Evolutionary conservation across 92 coral and sea anemone genomes (phyloP).

Genomic region (Blastomussa wellsi): DNA sequence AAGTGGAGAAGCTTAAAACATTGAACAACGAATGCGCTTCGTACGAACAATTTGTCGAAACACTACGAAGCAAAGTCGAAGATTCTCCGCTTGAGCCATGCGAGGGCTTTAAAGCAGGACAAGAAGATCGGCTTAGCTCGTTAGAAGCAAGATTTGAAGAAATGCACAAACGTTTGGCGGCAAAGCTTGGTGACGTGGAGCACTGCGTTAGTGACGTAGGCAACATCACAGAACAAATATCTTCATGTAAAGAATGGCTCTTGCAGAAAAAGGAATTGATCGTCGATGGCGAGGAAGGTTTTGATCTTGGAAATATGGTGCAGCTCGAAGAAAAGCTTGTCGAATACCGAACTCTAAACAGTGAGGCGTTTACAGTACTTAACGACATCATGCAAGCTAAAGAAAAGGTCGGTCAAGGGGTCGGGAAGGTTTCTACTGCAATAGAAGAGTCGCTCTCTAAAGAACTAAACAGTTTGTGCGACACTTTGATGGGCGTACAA

Average conservation of each 20-base stretch:
- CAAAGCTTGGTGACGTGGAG: conserved; percentile 59
- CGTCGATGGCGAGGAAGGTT: conserved; percentile 19
- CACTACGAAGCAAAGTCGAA: conserved; percentile 62
- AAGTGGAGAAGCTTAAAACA: conserved; percentile 48
- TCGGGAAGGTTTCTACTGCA: conserved; percentile 46
- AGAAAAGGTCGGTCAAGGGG: conserved; percentile 44
- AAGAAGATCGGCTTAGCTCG: conserved; percentile 20
- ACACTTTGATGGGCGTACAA: conserved; percentile 50
- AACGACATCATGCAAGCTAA: conserved; percentile 46
- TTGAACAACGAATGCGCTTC: conserved; percentile 65
- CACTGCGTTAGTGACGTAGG: conserved; percentile 48
- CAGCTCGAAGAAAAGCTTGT: conserved; percentile 52
- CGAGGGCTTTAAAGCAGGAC: conserved; percentile 4
- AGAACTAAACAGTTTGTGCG: conserved; percentile 60
- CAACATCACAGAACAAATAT: conserved; percentile 45
- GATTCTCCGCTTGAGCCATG: conserved; percentile 27
- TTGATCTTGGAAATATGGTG: conserved; percentile 19
- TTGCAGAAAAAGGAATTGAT: conserved; percentile 56
- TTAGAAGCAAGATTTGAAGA: conserved; percentile 55
- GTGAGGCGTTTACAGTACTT: conserved; percentile 38
- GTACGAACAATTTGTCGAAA: conserved; percentile 52
- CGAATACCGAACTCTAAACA: conserved; percentile 42
- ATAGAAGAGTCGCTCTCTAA: conserved; percentile 55
- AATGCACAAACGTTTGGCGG: conserved; percentile 53
- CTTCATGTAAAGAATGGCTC: conserved; percentile 69